Percentiles rank a stretch among this genome's conserved stretches.
Evolutionary conservation across 2,888 invertebrate genomes (phyloP).

Genomic region (Chromoteleia sp.): DNA sequence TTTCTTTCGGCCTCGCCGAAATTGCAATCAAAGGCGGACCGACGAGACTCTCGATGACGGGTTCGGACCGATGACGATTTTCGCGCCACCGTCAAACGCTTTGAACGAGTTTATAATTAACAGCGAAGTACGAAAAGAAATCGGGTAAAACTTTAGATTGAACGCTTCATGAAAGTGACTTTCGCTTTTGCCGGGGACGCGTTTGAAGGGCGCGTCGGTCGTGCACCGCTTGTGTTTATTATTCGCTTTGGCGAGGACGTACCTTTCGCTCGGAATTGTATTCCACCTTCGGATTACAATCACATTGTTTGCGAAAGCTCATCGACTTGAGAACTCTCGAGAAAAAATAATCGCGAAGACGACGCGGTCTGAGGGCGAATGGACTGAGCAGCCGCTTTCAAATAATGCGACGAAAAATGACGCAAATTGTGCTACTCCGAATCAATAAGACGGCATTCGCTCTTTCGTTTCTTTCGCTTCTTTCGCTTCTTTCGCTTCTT

Average conservation of each 20-base stretch:
- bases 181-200: constrained; percentile 1
- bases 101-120: constrained; percentile 32
- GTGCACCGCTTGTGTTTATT: constrained; percentile 30
- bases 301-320: constrained; percentile 78
- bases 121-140: constrained; percentile 6
- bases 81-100: background rate
- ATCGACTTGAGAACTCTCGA: constrained; percentile 70
- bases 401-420: constrained; percentile 40
- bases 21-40: constrained; percentile 21
- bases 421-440: constrained; percentile 33
- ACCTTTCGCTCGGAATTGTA: constrained; percentile 75
- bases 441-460: constrained; percentile 22
- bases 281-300: constrained; percentile 77
- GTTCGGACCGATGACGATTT: background rate
- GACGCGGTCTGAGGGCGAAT: constrained; percentile 10
- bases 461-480: constrained; percentile 2
- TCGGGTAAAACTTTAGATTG: constrained; percentile 40
- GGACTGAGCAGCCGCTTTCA: constrained; percentile 33
- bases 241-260: constrained; percentile 51
- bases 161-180: constrained; percentile 23
- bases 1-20: constrained; percentile 29
- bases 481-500: constrained; percentile 1
- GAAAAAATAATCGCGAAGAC: constrained; percentile 30
- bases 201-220: constrained; percentile 55
- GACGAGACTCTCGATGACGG: too few species aligned